Base-by-base conservation (phyloP, 2,797 vertebrate species). In the Danionella dracula region DNA sequence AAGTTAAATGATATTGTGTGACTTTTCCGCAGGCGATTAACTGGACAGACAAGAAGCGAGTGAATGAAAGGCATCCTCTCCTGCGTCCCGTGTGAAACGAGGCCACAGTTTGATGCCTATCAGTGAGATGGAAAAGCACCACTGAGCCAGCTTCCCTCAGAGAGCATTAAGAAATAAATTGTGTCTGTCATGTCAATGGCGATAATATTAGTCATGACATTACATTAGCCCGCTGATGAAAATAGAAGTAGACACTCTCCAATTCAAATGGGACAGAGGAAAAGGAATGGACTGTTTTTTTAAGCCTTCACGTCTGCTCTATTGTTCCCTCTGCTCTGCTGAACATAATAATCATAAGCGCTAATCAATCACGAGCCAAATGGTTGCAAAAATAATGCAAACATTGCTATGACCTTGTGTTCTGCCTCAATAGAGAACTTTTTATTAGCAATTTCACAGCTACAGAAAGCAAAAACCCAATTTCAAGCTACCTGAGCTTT, bases 151-250 rank as follows among this genome's bases (percentile, higher is more conserved):
- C 64, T 75, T 65, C 73, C 72, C 49, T 76, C 65, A 19, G 72
- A 75, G 63, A 66, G 75, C 70, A 73, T 76, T 75, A 77, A 72
- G 51, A 77, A 78, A 75, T 78, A 76, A 77, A 76, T 78, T 73
- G 78, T 67, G 72, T 74, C 78, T 73, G 64, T 78, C 75, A 76
- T 59, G 70, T 76, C 75, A 76, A 76, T 61, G 57, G 65, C 72
- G 73, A 76, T 76, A 70, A 78, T 78, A 79, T 79, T 74, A 76
- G 62, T 68, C 76, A 73, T 78, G 72, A 78, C 74, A 79, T 81
- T 79, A 76, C 63, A 75, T 75, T 76, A 79, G 68, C 69, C 59
- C 65, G 49, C 67, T 55, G 74, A 73, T 66, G 67, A 66, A 76
- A 78, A 73, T 66, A 73, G 78, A 66, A 71, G 64, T 53, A 69